Conservation (phyloP, 2,888 invertebrate species). For the Hemaris fuciformis region DNA sequence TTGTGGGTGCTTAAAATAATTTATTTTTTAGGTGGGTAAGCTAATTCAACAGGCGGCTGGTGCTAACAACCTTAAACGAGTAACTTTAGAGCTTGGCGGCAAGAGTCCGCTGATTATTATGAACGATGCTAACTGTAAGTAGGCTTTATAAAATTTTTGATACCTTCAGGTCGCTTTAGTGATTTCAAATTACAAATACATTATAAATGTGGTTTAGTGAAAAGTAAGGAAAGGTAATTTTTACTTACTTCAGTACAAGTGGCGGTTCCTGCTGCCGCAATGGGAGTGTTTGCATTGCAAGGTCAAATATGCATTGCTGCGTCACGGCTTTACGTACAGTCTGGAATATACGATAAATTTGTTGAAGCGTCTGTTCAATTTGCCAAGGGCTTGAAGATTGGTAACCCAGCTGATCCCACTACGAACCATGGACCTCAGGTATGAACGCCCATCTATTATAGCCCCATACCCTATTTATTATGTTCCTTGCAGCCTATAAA, state of each 20-base stretch:
- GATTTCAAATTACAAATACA: no score
- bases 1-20: neutral
- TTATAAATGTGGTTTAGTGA: no score
- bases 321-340: slow-evolving; percentile 58
- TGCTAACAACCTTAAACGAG: slow-evolving; percentile 88
- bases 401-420: slow-evolving; percentile 54
- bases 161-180: no score
- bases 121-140: slow-evolving; percentile 87
- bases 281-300: slow-evolving; percentile 48
- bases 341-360: slow-evolving; percentile 89
- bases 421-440: slow-evolving; percentile 52
- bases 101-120: slow-evolving; percentile 93
- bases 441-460: no score
- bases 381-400: slow-evolving; percentile 86
- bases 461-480: no score
- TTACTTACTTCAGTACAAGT: slow-evolving; percentile 37
- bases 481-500: neutral
- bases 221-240: no score
- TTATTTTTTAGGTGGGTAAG: slow-evolving; percentile 71
- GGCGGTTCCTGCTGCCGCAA: slow-evolving; percentile 47
- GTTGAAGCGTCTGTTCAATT: slow-evolving; percentile 85
- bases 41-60: slow-evolving; percentile 86
- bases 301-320: slow-evolving; percentile 60
- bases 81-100: slow-evolving; percentile 92
- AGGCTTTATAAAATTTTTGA: neutral